phyloP scores from a whole-genome alignment of 1,140 invertebrate genomes.

The Charaxes varanes region DNA sequence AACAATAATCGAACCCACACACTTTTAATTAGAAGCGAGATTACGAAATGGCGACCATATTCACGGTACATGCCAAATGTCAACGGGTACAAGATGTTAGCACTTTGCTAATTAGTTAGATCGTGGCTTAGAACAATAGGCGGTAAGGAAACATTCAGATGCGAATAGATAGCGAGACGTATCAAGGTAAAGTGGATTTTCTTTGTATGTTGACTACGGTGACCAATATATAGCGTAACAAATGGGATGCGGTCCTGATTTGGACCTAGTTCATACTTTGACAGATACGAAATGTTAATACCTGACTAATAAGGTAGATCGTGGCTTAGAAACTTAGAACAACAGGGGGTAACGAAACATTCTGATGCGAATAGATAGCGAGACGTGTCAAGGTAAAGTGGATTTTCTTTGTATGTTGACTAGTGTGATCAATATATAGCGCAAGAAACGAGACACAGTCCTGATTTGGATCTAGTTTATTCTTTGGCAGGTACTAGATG shows the following conservation, averaged over 20 bases:
- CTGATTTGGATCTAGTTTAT: no score
- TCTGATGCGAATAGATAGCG: constrained; percentile 4
- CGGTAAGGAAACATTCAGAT: constrained; percentile 22
- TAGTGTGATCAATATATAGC: no score
- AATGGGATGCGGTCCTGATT: no score
- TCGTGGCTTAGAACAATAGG: constrained; percentile 32
- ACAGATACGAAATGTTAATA: constrained; percentile 31
- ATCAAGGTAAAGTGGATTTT: constrained; percentile 5
- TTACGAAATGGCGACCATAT: constrained; percentile 20
- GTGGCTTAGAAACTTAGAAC: constrained; percentile 29
- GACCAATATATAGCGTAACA: no score
- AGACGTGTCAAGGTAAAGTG: constrained; percentile 8
- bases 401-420: not conserved
- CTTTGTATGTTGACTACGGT: not conserved
- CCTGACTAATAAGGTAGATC: constrained; percentile 34
- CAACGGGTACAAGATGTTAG: constrained; percentile 32
- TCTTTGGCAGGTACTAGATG: constrained; percentile 34
- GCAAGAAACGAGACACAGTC: no score
- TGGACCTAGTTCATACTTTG: no score
- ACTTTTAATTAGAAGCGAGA: constrained; percentile 41
- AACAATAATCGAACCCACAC: constrained; percentile 3
- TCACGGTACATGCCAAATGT: constrained; percentile 36
- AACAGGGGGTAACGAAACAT: constrained; percentile 28
- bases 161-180: constrained; percentile 4
- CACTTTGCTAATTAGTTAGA: constrained; percentile 35